A percentile compares a stretch with the other conserved stretches of the same genome.
These are phyloP conservation scores for Plusia festucae DNA, from an alignment of 2,888 invertebrate genomes.

Conservation along the genomic window DNA sequence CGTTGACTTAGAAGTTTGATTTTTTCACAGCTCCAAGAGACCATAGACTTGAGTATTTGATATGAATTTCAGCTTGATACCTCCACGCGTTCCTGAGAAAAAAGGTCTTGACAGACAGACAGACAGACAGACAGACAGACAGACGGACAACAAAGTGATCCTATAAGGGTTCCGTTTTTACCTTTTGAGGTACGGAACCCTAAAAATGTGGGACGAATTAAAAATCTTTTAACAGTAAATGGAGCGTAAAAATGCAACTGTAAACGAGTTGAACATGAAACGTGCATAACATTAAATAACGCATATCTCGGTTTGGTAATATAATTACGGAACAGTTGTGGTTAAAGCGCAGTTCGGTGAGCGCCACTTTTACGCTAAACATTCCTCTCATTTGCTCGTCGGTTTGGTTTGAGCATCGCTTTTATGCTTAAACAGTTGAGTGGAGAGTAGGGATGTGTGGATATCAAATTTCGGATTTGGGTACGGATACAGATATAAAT, in stretches of 20 bases:
- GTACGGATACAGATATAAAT: too few species aligned
- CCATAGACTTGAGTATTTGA: too few species aligned
- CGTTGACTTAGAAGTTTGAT: too few species aligned
- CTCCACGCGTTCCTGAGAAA: too few species aligned
- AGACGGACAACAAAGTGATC: too few species aligned
- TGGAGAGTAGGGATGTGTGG: conserved; percentile 12
- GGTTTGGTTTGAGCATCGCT: conserved; percentile 47
- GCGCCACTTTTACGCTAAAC: conserved; percentile 50
- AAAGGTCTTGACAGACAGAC: too few species aligned
- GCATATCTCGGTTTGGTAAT: conserved; percentile 39
- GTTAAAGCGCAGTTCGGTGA: conserved; percentile 40
- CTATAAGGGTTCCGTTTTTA: too few species aligned
- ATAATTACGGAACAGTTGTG: conserved; percentile 54
- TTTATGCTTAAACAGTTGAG: conserved; percentile 53
- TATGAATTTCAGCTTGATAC: too few species aligned
- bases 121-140: too few species aligned
- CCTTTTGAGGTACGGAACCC: too few species aligned
- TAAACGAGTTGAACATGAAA: neutral
- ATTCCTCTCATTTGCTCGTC: conserved; percentile 32
- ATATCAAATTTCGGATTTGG: neutral
- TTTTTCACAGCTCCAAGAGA: too few species aligned
- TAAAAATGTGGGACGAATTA: too few species aligned
- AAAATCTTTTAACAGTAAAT: neutral
- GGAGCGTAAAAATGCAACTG: neutral
- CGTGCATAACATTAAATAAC: conserved; percentile 34